Base-by-base conservation (phyloP, 2,113 vertebrate species). In the Furnarius figulus region DNA sequence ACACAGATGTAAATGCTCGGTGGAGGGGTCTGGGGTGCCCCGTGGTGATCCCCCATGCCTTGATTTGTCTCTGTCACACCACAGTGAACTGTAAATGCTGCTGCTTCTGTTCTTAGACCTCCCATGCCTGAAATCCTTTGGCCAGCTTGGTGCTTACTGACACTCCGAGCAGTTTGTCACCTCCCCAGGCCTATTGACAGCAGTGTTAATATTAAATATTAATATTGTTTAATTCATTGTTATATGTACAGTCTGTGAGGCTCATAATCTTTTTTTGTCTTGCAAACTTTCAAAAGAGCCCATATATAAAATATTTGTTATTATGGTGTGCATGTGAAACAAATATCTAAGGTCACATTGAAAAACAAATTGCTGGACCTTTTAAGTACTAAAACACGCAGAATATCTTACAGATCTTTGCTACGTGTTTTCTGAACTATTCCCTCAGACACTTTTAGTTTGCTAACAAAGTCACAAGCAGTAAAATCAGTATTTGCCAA, bases 1-100 rank as follows among this genome's bases (percentile, higher is more conserved):
- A 1, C 14, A 33, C 46, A 49, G 25, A 73, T 46, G 8, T 28
- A 31, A 70, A 61, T 14, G 40, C 24, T 58, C 0, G 0, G n/a
- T 37, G 40, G 56, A 42, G 31, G 33, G 6, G 5, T 47, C 33
- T 39, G 24, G 61, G 20, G n/a, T 55, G 17, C 39, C 25, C 30
- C 4, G 2, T 1, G 1, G 19, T 42, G 65, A 17, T 33, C 31
- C 18, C 30, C 14, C 42, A 16, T 22, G 24, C 9, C 31, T 67
- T 49, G 31, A 8, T 59, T 71, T 9, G 17, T 40, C 47, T 24
- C 50, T 84, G 18, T 28, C 39, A 2, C 19, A 35, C 13, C 31
- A 39, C 10, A 37, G 76, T 6, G 55, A 89, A 8, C 22, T 18
- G 10, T 14, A 31, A 74, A 53, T 1, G 0, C 31, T 47, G 40